Evolutionary conservation across 2,797 vertebrate species (phyloP), one percentile per base, ranked within the genome.

Genomic region (Macropodus opercularis): DNA sequence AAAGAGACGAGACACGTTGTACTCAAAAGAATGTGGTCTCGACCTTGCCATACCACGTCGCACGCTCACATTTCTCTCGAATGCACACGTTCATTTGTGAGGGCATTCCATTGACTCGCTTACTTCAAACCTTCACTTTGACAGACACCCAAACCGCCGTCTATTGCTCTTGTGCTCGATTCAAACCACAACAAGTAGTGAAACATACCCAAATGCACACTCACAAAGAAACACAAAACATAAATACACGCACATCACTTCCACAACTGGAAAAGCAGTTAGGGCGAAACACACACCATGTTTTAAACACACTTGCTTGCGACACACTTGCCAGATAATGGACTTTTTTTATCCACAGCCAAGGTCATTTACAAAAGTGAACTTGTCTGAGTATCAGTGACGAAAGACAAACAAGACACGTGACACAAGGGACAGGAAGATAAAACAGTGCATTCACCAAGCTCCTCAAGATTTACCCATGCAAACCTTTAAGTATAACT

Each of bases 11-110:
- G 77, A 83, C 72, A 69, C 57, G 53, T 69, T 81, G 69, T 69
- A 64, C 77, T 74, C 75, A 59, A 32, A 85, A 79, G 75, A 84
- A 88, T 86, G 77, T 77, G 44, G 1, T 77, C 58, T 36, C 52
- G 59, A 59, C 52, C 22, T 41, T 73, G 65, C 82, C 80, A 81
- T 68, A 75, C 70, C 77, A 70, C 68, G 19, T 71, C 63, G 63
- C 23, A 54, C 22, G 42, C 65, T 66, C 56, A 17, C 43, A 24
- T 29, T 36, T 27, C 40, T 17, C 24, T 31, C 11, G 18, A 60
- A 14, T 39, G 38, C 41, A 50, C 41, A 32, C 21, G 11, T 23
- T 40, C 41, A 27, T 23, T 53, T 48, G 54, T 29, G 36, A 63
- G 35, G 52, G 54, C 56, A 55, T 63, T 72, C 59, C 57, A 31